Base-by-base conservation (phyloP, 2,888 invertebrate species). In the Caenorhabditis becei region DNA sequence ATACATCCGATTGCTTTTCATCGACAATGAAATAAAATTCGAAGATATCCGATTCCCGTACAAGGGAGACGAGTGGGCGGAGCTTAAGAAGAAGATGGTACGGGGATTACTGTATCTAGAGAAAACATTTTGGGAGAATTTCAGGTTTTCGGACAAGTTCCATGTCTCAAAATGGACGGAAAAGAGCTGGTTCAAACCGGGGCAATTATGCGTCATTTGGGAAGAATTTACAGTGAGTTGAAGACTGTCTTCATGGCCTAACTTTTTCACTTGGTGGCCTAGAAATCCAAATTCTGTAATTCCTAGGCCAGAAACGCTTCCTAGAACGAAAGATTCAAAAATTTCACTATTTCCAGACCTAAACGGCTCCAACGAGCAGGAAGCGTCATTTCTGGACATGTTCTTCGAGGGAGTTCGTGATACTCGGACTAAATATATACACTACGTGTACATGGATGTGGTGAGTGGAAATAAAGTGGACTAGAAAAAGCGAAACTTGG, bases 161-260 rank as follows among this genome's bases (percentile, higher is more conserved):
- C 78, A 32, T 72, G 66, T 14, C 47, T 79, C 10, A 67, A 67
- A 32, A 35, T 71, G 14, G 62, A 63, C 11, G 71, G 69, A 24
- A 20, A 71, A 20, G 61, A 66, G 41, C 5, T 54, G 14, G 71
- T 49, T 1, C 78, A 79, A 28, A 72, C 78, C n/a, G 78, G 78
- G 8, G 54, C 78, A 11, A 79, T 79, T n/a, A 79, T 79, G 59
- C 49, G 78, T 23, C 67, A 79, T 47, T 41, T 79, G 65, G 78
- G 35, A 0, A 51, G 72, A 23, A 20, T 44, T n/a, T n/a, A n/a
- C n/a, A n/a, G n/a, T n/a, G n/a, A n/a, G n/a, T n/a, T n/a, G n/a
- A n/a, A n/a, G n/a, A n/a, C n/a, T 35, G 35, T n/a, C 7, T 35
- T 35, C 7, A n/a, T n/a, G n/a, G n/a, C n/a, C n/a, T n/a, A n/a